Conservation (phyloP, 2,888 invertebrate genomes). For the Chromoteleia sp. region DNA sequence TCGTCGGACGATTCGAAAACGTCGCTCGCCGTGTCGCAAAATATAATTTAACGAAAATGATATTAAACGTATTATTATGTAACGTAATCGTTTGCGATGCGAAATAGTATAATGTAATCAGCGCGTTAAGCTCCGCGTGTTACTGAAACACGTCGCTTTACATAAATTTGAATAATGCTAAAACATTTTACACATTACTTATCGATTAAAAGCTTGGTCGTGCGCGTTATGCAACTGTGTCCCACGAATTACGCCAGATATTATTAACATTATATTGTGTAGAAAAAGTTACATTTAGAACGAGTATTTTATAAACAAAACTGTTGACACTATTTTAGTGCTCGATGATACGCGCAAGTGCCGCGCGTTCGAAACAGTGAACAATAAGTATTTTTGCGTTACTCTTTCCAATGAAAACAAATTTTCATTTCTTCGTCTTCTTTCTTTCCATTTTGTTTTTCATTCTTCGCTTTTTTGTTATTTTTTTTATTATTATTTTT, state of each 20-base stretch:
- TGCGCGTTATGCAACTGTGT: conserved; percentile 27
- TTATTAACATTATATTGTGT: conserved; percentile 41
- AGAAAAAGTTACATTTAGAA: conserved; percentile 38
- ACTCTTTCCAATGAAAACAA: too few relatives aligned
- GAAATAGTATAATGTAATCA: conserved; percentile 45
- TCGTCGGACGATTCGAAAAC: background rate
- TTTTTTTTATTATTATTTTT: too few relatives aligned
- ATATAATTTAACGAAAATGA: conserved; percentile 35
- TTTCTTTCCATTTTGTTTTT: too few relatives aligned
- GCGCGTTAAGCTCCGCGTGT: conserved; percentile 45
- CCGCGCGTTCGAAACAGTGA: background rate
- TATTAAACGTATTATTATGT: conserved; percentile 33
- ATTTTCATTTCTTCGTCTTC: too few relatives aligned
- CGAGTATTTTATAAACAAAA: conserved; percentile 42
- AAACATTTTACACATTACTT: conserved; percentile 50
- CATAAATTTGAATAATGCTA: conserved; percentile 57
- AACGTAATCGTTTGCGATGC: conserved; percentile 35
- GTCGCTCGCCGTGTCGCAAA: conserved; percentile 9
- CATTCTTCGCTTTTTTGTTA: too few relatives aligned
- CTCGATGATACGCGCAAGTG: conserved; percentile 4
- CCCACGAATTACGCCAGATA: conserved; percentile 42
- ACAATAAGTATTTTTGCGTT: too few relatives aligned
- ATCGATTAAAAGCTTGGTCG: conserved; percentile 42
- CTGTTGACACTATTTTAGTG: conserved; percentile 42
- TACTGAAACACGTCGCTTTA: conserved; percentile 37